Base-by-base conservation (phyloP, 2,888 invertebrate genomes). In the Melanargia galathea region DNA sequence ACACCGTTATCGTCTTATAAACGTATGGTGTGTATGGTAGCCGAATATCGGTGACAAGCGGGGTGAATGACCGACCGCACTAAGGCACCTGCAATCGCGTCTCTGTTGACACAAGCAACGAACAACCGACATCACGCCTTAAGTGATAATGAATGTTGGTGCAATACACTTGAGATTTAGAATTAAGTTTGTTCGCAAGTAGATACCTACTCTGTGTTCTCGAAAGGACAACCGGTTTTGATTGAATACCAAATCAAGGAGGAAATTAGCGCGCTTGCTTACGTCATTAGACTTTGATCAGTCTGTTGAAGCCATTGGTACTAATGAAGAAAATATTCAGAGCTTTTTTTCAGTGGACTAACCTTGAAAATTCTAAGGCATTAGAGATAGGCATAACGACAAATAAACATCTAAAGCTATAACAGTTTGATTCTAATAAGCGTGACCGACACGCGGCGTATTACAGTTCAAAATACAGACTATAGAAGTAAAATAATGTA, bases 1-100 rank as follows among this genome's bases (percentile, higher is more conserved):
- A 80, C 73, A 76, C 84, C 84, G 85, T 84, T 87, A 86, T 87
- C 82, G 80, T 72, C 66, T 79, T 78, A 74, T 71, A 70, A 70
- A 71, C 67, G 76, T 79, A 78, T 81, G 79, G 76, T 79, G 79
- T 77, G 75, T 81, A 81, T 78, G 79, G 79, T 88, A 86, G 84
- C 90, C 88, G 84, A 91, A 91, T 90, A 89, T 89, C 81, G 80
- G 80, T 77, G 80, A 81, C 82, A 78, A 77, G 73, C 78, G 81
- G 81, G 90, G 84, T 88, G 82, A 88, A 86, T 68, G 87, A 87
- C 85, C 89, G 79, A 76, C 69, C 73, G 72, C 70, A 65, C 70
- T 70, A 74, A 81, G 85, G 82, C 84, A 90, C 90, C 90, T 90
- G 90, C 88, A 87, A 85, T 87, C 86, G 85, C 80, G 81, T 75